Conservation (phyloP, 2,797 vertebrate species). For the Crenichthys baileyi region DNA sequence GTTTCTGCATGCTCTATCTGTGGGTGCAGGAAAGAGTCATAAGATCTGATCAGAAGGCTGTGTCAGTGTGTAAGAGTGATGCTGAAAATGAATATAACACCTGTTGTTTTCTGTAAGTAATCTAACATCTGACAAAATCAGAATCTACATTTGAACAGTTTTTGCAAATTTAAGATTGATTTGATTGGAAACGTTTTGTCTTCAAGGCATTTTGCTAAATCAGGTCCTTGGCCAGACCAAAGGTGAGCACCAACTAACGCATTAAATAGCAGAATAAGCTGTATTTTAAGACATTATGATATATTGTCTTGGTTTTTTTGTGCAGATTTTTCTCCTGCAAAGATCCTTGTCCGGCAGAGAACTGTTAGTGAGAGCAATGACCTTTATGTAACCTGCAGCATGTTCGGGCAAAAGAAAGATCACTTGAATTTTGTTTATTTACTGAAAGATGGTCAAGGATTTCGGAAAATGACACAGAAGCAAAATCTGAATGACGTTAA, state of each 20-base stretch:
- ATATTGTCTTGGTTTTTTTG: fast-evolving
- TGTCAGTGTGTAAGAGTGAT: neutral
- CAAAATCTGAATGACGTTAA: neutral
- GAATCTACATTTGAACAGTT: too few relatives aligned
- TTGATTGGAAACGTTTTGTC: neutral
- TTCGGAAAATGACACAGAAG: fast-evolving
- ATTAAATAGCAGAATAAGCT: neutral
- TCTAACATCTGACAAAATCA: neutral
- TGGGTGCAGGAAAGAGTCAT: neutral
- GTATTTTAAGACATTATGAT: neutral
- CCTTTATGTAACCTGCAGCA: constrained; percentile 55
- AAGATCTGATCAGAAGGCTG: neutral
- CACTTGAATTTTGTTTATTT: constrained; percentile 32
- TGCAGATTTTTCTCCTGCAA: constrained; percentile 36
- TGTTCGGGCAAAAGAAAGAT: constrained; percentile 1
- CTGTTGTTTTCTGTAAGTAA: neutral
- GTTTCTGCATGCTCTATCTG: neutral
- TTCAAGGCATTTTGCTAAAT: constrained; percentile 26
- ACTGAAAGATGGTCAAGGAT: constrained; percentile 15
- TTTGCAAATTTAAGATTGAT: neutral
- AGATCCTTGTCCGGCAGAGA: constrained; percentile 32
- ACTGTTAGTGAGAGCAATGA: constrained; percentile 30
- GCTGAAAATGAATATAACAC: constrained; percentile 1
- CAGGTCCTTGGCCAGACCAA: constrained; percentile 1
- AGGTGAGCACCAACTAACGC: constrained; percentile 17